phyloP scores from a whole-genome alignment of 2,113 vertebrate genomes.

The Bettongia penicillata region DNA sequence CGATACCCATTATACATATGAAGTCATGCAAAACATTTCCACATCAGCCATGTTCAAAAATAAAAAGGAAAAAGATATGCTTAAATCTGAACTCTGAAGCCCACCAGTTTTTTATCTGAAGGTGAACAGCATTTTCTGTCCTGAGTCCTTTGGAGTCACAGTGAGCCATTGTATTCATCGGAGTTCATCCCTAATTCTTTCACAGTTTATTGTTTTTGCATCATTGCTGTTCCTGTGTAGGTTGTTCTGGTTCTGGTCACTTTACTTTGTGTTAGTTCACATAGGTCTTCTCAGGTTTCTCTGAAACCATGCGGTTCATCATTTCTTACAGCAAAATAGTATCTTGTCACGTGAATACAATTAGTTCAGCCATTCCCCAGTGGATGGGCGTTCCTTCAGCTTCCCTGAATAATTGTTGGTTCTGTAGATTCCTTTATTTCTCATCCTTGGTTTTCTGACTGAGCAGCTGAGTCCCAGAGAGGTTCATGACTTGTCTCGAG shows the following conservation, averaged over 20 bases:
- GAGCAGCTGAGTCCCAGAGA: slow-evolving; percentile 20
- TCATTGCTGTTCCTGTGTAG: no score
- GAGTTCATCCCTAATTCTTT: not conserved
- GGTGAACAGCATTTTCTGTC: no score
- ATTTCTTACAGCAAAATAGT: not conserved
- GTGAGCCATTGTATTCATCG: not conserved
- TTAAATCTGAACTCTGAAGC: not conserved
- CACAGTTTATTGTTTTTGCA: not conserved
- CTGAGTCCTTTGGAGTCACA: not conserved
- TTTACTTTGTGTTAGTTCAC: not conserved
- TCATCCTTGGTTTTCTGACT: slow-evolving; percentile 41
- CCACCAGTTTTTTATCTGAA: not conserved
- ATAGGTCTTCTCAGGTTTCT: not conserved
- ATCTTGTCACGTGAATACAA: not conserved
- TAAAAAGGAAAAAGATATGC: not conserved
- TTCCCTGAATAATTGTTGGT: not conserved
- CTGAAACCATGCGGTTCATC: not conserved
- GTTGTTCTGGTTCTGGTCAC: not conserved
- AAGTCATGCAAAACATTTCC: not conserved
- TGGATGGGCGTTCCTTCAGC: not conserved
- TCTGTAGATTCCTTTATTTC: not conserved
- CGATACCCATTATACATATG: not conserved
- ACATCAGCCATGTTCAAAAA: not conserved
- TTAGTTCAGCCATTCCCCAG: not conserved
- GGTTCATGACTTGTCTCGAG: slow-evolving; percentile 24